Evolutionary conservation across 2,113 vertebrate species (phyloP), one percentile per base, ranked within the genome.

Genomic region (Alces alces): DNA sequence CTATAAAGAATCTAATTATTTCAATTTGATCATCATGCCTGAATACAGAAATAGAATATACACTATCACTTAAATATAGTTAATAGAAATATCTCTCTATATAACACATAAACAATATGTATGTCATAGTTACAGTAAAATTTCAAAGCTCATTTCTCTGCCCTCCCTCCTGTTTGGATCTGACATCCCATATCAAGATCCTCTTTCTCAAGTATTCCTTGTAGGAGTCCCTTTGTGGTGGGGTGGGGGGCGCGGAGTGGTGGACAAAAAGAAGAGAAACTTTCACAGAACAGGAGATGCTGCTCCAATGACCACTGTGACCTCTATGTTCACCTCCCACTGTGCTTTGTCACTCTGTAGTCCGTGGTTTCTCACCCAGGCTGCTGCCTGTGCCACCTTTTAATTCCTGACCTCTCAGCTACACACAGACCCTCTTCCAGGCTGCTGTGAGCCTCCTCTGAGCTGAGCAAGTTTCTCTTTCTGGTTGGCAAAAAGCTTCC

Each of bases 111-210:
- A 28, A 25, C 25, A 52, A 19, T n/a, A 54, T 12, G 11, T 28
- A n/a, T 52, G 47, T 27, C 23, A 50, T 17, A 39, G 36, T 57
- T 89, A 78, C 0, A 66, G 30, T 33, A 54, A 43, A 39, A 78
- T 93, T 82, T 91, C 61, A 87, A 78, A 78, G 66, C 28, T 83
- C 30, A 84, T 45, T 89, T 79, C 23, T 92, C 36, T 73, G 58
- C 30, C 23, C 28, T 47, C 25, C 30, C 9, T 73, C 36, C 70
- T 73, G 6, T 73, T 73, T 73, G 70, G 70, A 73, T 73, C 70
- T 73, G 36, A 52, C 16, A 17, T 85, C 9, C 23, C 60, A 78
- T 36, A 58, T 45, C 39, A 91, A 52, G 93, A 57, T 50, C 80
- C 28, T 23, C 3, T 25, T 58, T 39, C 47, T 14, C 3, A 60